phyloP scores from a whole-genome alignment of 2,888 invertebrate species.

The Incurvaria masculella region DNA sequence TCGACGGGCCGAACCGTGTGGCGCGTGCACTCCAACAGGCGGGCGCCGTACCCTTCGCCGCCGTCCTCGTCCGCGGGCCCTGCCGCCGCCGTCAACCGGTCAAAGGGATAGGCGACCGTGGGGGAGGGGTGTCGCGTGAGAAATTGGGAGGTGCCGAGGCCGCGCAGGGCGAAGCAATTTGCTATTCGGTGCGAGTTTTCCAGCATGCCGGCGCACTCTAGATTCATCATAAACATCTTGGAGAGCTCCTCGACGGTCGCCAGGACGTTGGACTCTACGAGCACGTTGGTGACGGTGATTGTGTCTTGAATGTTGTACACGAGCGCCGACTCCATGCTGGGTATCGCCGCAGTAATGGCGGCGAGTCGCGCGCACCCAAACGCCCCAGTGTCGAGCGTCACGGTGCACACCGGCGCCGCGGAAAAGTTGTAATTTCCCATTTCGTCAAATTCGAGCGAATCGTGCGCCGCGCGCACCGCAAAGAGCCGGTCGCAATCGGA shows the following conservation, averaged over 20 bases:
- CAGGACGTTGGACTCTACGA: slow-evolving; percentile 4
- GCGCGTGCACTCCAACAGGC: slow-evolving; percentile 1
- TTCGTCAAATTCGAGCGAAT: too few species aligned
- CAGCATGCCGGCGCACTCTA: slow-evolving; percentile 3
- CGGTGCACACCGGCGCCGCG: too few species aligned
- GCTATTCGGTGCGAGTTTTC: slow-evolving; percentile 3
- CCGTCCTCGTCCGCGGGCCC: too few species aligned
- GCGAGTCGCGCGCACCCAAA: slow-evolving; percentile 2
- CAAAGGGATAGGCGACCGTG: too few species aligned
- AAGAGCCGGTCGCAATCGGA: too few species aligned
- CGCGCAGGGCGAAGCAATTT: slow-evolving; percentile 1
- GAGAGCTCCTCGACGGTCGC: not conserved
- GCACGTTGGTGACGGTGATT: slow-evolving; percentile 3
- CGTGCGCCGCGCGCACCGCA: too few species aligned
- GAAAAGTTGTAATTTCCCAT: too few species aligned
- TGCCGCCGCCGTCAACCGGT: too few species aligned
- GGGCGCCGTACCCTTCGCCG: not conserved
- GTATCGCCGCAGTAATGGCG: slow-evolving; percentile 4
- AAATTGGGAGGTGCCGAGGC: slow-evolving; percentile 1
- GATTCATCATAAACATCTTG: not conserved
- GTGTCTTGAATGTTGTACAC: slow-evolving; percentile 4
- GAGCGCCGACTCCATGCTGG: slow-evolving; percentile 2
- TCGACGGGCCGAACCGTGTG: slow-evolving; percentile 3
- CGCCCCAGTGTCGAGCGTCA: too few species aligned
- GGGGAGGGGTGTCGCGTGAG: not conserved